phyloP scores from a whole-genome alignment of 2,797 vertebrate species.

The Sus cebifrons region DNA sequence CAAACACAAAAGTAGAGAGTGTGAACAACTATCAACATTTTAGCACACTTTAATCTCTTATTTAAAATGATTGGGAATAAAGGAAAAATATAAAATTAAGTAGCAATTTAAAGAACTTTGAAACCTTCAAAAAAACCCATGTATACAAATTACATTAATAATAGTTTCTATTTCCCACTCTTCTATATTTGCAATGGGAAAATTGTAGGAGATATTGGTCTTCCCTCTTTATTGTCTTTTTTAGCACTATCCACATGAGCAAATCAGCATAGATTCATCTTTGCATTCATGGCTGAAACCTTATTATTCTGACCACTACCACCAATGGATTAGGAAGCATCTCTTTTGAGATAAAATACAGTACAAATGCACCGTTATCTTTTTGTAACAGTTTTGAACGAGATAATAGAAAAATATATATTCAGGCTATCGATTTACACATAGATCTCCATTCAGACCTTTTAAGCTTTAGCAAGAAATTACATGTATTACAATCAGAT shows the following conservation, averaged over 20 bases:
- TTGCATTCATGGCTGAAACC: conserved; percentile 39
- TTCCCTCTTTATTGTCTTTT: fast-evolving
- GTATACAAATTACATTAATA: conserved; percentile 11
- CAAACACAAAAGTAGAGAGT: neutral
- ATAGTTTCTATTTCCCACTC: neutral
- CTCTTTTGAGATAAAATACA: neutral
- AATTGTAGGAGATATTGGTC: neutral
- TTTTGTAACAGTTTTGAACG: neutral
- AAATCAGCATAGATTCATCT: neutral
- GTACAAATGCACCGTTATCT: neutral
- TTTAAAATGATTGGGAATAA: neutral
- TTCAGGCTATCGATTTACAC: conserved; percentile 44
- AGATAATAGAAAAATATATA: neutral
- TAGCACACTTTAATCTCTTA: neutral
- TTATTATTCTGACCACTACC: neutral
- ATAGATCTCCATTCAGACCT: neutral
- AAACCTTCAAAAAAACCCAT: neutral
- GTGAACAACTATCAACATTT: neutral
- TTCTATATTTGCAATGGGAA: neutral
- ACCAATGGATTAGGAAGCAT: fast-evolving
- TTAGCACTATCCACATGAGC: neutral
- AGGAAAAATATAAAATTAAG: neutral
- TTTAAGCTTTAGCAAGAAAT: conserved; percentile 52
- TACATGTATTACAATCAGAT: conserved; percentile 60
- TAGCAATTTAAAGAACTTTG: neutral